Percentiles rank a stretch among this genome's conserved stretches.
Evolutionary conservation across 35 echinoderm and acorn worm genomes (phyloP).

Genomic region (Holothuria glaberrima): DNA sequence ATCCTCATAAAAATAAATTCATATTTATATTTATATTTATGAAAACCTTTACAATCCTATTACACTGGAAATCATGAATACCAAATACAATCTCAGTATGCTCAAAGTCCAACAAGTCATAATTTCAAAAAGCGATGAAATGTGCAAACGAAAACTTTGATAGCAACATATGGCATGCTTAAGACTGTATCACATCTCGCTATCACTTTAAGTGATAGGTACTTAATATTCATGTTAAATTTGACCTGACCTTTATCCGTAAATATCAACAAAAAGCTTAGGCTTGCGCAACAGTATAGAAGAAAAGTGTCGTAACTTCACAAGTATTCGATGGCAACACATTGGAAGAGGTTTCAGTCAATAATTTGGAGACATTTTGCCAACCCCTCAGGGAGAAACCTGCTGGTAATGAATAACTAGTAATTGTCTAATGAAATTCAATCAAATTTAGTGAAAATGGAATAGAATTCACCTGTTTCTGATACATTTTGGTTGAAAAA

Average conservation of each 20-base stretch:
- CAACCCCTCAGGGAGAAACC: not conserved
- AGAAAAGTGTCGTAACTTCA: not conserved
- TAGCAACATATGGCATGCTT: not conserved
- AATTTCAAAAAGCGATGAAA: not conserved
- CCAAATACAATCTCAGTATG: not conserved
- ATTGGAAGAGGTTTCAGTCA: not conserved
- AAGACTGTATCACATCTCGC: not conserved
- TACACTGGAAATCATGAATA: not conserved
- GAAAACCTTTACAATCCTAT: not conserved
- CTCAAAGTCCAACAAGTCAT: not conserved
- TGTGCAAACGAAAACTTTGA: not conserved
- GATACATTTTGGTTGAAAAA: conserved; percentile 5
- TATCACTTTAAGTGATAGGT: not conserved
- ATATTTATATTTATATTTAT: too few species aligned
- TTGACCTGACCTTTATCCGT: not conserved
- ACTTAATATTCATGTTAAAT: not conserved
- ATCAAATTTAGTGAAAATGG: not conserved
- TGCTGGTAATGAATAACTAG: not conserved
- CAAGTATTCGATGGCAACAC: not conserved
- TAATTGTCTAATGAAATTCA: not conserved
- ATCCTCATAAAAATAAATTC: conserved; percentile 1
- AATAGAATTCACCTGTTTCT: not conserved
- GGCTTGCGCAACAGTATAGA: not conserved
- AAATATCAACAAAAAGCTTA: not conserved
- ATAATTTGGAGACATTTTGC: not conserved